A percentile compares a stretch with the other conserved stretches of the same genome.
phyloP scores from a whole-genome alignment of 2,113 vertebrate species.

The Alces alces region DNA sequence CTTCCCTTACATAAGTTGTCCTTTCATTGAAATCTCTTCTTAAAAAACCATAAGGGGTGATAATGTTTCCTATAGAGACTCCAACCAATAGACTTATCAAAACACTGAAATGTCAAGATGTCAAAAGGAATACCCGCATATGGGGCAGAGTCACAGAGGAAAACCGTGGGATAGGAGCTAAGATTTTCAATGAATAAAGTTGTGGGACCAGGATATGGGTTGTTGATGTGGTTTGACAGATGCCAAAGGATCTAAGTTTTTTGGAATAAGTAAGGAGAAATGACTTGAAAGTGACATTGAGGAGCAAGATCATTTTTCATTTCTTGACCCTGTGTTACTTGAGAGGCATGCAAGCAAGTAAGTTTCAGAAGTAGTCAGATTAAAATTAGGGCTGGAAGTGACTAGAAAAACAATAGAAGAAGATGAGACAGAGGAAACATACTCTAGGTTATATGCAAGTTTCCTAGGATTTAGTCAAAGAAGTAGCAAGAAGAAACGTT shows the following conservation, averaged over 20 bases:
- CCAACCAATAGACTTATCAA: not conserved
- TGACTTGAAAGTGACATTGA: not conserved
- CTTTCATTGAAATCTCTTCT: not conserved
- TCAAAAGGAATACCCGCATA: not conserved
- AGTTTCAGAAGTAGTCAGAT: not conserved
- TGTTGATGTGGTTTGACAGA: not conserved
- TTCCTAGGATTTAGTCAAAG: not conserved
- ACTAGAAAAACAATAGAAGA: not conserved
- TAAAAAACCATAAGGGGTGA: not conserved
- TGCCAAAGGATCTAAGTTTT: not conserved
- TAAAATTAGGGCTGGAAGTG: not conserved
- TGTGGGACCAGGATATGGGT: not conserved
- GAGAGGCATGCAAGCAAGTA: not conserved
- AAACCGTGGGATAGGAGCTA: not conserved
- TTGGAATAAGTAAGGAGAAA: not conserved
- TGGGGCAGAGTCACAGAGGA: not conserved
- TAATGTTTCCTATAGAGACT: not conserved
- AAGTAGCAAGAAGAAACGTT: not conserved
- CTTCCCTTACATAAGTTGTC: not conserved
- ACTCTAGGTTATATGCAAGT: not conserved
- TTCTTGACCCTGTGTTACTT: not conserved
- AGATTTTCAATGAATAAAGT: not conserved
- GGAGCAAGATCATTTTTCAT: not conserved
- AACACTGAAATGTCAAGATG: not conserved
- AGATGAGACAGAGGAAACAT: not conserved